Base-by-base conservation (phyloP, 2,797 vertebrate genomes). In the Hippopotamyrus pictus region DNA sequence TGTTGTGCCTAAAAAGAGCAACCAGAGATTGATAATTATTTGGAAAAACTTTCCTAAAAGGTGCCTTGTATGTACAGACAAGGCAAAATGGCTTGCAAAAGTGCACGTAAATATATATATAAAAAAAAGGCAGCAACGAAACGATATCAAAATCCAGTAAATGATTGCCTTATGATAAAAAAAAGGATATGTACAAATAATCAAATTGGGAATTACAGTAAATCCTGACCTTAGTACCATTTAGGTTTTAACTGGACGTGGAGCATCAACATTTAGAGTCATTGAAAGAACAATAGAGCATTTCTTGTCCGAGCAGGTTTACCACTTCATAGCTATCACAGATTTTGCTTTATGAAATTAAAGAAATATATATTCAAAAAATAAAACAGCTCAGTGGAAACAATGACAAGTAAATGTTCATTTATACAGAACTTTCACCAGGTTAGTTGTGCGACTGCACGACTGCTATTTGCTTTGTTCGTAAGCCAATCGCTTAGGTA, bases 41-140 rank as follows among this genome's bases (percentile, higher is more conserved):
- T 89, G 2, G 88, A 91, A 93, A 93, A 89, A 86, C 79, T 89
- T 22, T 90, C 92, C 65, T 88, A 22, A 76, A 83, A 91, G 89
- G 92, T 88, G 90, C 92, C 88, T 89, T 87, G 90, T 88, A 57
- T 37, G 48, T 57, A 90, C 17, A 83, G 53, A 82, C 33, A 88
- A 76, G 88, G 82, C 57, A 83, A 85, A 82, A 51, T 76, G 59
- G 25, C 29, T 73, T 73, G 65, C 5, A 73, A 62, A 90, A 88
- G 89, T 90, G 88, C 89, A 90, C 62, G 29, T 88, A 53, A 88
- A 51, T 73, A 90, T 90, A 91, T 89, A 69, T n/a, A n/a, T n/a
- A 82, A 89, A 87, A 90, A 91, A 92, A 96, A 96, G 95, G 95
- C 95, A 95, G 92, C 89, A 89, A 93, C 93, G 93, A 92, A 92